These are phyloP conservation scores for Delia radicum DNA, from an alignment of 1,140 invertebrate genomes.

Conservation along the genomic window DNA sequence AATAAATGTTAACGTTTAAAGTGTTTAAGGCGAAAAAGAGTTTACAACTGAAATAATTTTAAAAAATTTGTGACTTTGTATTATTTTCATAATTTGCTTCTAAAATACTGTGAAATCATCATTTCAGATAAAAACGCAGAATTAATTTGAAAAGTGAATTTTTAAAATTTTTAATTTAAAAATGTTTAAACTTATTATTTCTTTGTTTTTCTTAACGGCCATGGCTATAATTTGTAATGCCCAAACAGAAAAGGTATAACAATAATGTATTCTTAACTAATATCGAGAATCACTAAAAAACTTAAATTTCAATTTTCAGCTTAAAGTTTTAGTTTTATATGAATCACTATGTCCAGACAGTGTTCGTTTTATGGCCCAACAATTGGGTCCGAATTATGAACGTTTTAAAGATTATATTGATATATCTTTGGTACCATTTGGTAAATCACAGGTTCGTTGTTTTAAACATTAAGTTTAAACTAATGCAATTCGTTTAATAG, in stretches of 20 bases:
- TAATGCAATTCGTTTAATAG: too few relatives aligned
- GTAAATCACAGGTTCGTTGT: constrained; percentile 69
- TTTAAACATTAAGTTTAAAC: neutral
- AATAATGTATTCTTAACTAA: too few relatives aligned
- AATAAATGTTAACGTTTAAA: too few relatives aligned
- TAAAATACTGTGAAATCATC: too few relatives aligned
- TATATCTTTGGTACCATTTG: constrained; percentile 70
- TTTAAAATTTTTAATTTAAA: neutral
- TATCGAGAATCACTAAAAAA: neutral
- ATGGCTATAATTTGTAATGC: neutral
- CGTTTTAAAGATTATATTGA: constrained; percentile 58
- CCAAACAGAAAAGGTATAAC: neutral
- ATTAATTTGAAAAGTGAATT: neutral
- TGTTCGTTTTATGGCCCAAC: constrained; percentile 63
- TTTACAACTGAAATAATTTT: too few relatives aligned
- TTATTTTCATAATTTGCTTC: too few relatives aligned
- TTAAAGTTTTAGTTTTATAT: constrained; percentile 65
- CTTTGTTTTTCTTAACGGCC: neutral
- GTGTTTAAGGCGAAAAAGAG: too few relatives aligned
- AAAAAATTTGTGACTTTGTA: too few relatives aligned
- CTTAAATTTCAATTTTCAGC: constrained; percentile 28
- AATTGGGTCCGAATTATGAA: constrained; percentile 59
- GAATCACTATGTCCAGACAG: constrained; percentile 81
- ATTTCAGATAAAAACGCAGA: neutral
- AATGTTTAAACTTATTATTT: neutral